phyloP scores from a whole-genome alignment of 2,797 vertebrate species.

The Halcyon chelicuti region DNA sequence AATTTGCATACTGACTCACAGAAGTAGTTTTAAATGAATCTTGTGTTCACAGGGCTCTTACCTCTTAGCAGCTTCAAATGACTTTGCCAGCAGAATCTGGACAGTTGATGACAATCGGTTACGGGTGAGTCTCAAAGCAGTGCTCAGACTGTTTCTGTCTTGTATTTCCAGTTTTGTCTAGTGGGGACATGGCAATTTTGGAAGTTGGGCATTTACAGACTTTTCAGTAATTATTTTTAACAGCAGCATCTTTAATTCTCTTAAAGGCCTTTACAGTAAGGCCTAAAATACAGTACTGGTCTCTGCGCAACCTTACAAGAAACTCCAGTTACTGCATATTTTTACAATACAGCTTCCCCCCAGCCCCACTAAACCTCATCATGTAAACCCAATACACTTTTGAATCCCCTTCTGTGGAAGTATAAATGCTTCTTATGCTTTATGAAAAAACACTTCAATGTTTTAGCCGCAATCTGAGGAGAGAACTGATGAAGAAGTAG shows the following conservation, averaged over 20 bases:
- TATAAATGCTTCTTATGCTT: neutral
- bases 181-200: neutral
- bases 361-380: fast-evolving
- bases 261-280: neutral
- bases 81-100: constrained; percentile 98
- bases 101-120: constrained; percentile 94
- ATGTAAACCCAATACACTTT: fast-evolving
- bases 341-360: neutral
- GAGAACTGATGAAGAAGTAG: neutral
- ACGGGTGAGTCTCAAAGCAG: constrained; percentile 82
- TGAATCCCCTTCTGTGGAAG: neutral
- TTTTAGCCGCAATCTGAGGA: neutral
- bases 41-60: constrained; percentile 87
- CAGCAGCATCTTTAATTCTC: neutral
- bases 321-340: neutral
- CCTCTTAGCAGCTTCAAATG: constrained; percentile 94
- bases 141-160: neutral
- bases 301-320: neutral
- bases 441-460: neutral
- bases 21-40: neutral
- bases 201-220: neutral
- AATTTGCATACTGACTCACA: neutral
- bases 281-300: neutral
- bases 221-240: neutral
- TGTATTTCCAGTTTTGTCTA: neutral